A percentile compares a stretch with the other conserved stretches of the same genome.
Evolutionary conservation across 2,113 vertebrate species (phyloP).

Genomic region (Platycercus adscitus): DNA sequence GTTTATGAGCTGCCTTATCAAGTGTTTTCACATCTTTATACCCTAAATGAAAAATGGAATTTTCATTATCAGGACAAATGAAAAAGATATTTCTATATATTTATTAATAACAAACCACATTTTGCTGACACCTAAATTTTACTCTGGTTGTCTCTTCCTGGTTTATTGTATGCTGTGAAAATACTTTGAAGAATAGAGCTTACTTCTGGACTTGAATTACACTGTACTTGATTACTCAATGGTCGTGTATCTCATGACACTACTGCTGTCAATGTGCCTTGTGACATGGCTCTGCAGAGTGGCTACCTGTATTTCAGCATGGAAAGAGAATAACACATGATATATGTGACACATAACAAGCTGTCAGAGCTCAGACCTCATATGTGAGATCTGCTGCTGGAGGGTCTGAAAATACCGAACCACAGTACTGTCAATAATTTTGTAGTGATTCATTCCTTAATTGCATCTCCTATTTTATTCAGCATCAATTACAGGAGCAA

Average conservation of each 20-base stretch:
- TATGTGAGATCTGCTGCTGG: neutral
- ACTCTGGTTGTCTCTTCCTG: neutral
- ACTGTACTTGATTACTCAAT: neutral
- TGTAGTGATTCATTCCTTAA: neutral
- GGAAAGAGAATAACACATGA: neutral
- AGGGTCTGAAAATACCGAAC: neutral
- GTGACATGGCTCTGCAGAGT: neutral
- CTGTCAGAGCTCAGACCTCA: neutral
- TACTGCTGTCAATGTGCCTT: neutral
- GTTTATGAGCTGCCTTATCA: neutral
- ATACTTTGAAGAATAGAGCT: neutral
- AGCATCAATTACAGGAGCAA: neutral
- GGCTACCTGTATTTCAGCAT: neutral
- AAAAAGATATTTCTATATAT: neutral
- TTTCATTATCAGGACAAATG: neutral
- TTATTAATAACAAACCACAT: neutral
- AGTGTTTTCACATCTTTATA: neutral
- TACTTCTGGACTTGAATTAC: neutral
- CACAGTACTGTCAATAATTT: neutral
- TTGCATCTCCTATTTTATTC: neutral
- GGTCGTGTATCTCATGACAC: neutral
- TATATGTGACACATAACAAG: rapidly evolving
- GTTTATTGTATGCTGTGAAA: neutral
- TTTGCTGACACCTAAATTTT: neutral
- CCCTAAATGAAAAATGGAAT: neutral